Evolutionary conservation across 2,113 vertebrate genomes (phyloP), one percentile per base, ranked within the genome.

Genomic region (Pseudorasbora parva): DNA sequence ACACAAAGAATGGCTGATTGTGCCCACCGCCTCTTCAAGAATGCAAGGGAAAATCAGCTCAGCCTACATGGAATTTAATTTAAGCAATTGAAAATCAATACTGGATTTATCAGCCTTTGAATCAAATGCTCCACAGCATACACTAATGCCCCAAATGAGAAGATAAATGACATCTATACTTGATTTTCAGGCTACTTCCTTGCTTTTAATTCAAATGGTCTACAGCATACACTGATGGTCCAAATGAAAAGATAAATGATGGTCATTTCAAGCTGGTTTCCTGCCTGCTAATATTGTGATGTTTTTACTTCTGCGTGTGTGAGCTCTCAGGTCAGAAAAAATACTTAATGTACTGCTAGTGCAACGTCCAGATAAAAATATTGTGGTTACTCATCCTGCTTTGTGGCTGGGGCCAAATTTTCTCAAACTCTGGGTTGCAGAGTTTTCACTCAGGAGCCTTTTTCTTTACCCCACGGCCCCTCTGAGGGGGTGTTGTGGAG

Each of bases 1-100:
- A 23, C 80, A 85, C 43, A 21, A 78, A 75, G 71, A 72, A 85
- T 72, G 79, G 54, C 64, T 86, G 84, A 85, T 81, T 85, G 85
- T 82, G 57, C 56, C 69, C 17, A 33, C 77, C 25, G 10, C 68
- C 14, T 12, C 64, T 43, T 83, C 75, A n/a, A 73, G 41, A 81
- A 75, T 71, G 51, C 74, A 62, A 85, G 83, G 60, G 2, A 25
- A 86, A 83, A 59, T 78, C 74, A 62, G 43, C 69, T 62, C 17
- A 49, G 5, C 51, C 56, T 77, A 71, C 41, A 78, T 47, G 41
- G 37, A 62, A 71, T 80, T 80, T 76, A 77, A 85, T 79, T 82
- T 49, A 82, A 41, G 21, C 76, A 45, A 37, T 83, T 85, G 17
- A 71, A 81, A 69, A 81, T 81, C 79, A 81, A 54, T 69, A 56